Percentiles rank a stretch among this genome's conserved stretches.
These are phyloP conservation scores for Phylloscopus collybita DNA, from an alignment of 2,797 vertebrate genomes.

Conservation along the genomic window DNA sequence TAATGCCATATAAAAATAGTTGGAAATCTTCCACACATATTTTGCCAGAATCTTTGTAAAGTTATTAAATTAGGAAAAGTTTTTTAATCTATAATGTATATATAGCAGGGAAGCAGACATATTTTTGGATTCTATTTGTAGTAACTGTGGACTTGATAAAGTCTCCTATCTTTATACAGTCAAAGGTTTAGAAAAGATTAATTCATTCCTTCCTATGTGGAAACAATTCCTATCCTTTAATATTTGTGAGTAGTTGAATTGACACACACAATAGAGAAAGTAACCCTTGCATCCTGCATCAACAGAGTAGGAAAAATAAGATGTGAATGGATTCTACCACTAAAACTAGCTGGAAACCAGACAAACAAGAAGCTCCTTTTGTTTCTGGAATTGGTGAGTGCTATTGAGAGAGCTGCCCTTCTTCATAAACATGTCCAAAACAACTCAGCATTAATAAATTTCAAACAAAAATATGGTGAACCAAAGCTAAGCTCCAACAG, in stretches of 20 bases:
- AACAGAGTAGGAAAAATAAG: background rate
- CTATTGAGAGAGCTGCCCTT: background rate
- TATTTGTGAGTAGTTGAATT: background rate
- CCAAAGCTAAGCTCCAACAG: background rate
- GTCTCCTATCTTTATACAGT: background rate
- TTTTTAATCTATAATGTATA: background rate
- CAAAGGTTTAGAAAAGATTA: conserved; percentile 10
- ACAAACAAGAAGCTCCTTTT: conserved; percentile 1
- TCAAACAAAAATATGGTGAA: background rate
- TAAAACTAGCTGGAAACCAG: background rate
- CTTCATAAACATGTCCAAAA: background rate
- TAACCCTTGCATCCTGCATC: background rate
- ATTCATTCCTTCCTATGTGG: background rate
- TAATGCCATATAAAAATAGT: background rate
- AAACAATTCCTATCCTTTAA: background rate
- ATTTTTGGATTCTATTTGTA: background rate
- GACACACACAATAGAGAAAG: background rate
- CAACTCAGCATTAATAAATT: background rate
- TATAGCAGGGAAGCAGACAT: background rate
- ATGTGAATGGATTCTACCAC: background rate
- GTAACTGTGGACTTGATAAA: background rate
- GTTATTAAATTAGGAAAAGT: background rate
- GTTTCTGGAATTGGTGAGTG: background rate
- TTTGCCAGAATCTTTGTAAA: background rate
- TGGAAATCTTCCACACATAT: background rate